Base-by-base conservation (phyloP, 2,888 invertebrate genomes). In the Ectobius pallidus region DNA sequence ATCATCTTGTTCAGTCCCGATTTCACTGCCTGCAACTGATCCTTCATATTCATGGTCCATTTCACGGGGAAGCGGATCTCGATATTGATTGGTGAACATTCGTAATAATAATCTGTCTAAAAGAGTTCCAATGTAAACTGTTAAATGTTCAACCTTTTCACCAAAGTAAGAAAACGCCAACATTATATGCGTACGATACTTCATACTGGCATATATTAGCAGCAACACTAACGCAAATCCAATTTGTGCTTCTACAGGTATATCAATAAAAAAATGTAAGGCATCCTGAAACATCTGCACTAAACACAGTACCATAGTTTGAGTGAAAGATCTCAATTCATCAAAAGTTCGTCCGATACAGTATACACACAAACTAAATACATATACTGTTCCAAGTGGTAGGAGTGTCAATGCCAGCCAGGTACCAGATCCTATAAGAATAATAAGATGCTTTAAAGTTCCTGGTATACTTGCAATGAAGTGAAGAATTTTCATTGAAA, bases 371-470 rank as follows among this genome's bases (percentile, higher is more conserved):
- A 73, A 32, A 27, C 65, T 73, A 18, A 55, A 42, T 3, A 65
- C 3, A 39, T 75, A 71, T 7, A 75, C 55, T 55, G 73, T 62
- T 2, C 32, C 46, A 14, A 71, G 34, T 27, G 75, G 75, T 42
- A 75, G 25, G 20, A 73, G 18, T 32, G 62, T 52, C 1, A 69
- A 11, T 22, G 63, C 42, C 16, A 70, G n/a, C 73, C 71, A 75
- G 18, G 71, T 55, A 14, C 71, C 52, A 30, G 58, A 68, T 25
- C 75, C 75, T 25, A 71, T 20, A 9, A 71, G n/a, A 3, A 73
- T 63, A 6, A 73, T 27, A 9, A 49, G 20, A 52, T 73, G 42
- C 39, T 73, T 75, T 3, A 73, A 44, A 2, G 32, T 30, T 46
- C 71, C 75, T 11, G 71, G 69, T 18, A 65, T 58, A 20, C 34